These are phyloP conservation scores for Cyclophora punctaria DNA, from an alignment of 2,888 invertebrate species.

Conservation along the genomic window DNA sequence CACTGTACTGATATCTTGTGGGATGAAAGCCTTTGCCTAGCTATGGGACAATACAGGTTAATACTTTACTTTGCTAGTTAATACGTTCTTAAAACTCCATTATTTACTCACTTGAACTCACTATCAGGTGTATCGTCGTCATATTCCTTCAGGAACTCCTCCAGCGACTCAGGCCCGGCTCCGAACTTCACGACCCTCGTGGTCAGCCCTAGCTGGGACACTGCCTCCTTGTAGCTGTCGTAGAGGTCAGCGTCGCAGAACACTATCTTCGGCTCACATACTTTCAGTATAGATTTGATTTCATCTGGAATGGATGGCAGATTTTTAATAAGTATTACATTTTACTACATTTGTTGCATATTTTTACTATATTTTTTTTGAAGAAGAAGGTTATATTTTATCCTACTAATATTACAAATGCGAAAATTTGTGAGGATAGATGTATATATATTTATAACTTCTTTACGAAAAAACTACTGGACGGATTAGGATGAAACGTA, in stretches of 20 bases:
- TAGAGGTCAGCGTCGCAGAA: conserved; percentile 42
- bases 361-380: too few species aligned
- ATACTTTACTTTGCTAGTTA: too few species aligned
- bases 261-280: conserved; percentile 41
- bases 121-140: conserved; percentile 24
- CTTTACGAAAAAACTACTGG: too few species aligned
- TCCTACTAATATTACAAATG: too few species aligned
- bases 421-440: too few species aligned
- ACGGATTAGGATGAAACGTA: too few species aligned
- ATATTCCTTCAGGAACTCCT: conserved; percentile 31
- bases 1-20: too few species aligned
- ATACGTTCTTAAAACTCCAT: too few species aligned
- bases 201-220: conserved; percentile 30
- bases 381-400: too few species aligned
- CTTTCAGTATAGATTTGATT: conserved; percentile 37
- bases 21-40: too few species aligned
- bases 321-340: neutral
- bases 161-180: conserved; percentile 35
- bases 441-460: too few species aligned
- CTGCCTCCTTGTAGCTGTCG: conserved; percentile 26
- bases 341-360: conserved; percentile 1
- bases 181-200: conserved; percentile 42
- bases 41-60: too few species aligned
- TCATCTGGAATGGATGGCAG: conserved; percentile 36
- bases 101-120: conserved; percentile 37